Percentiles rank a stretch among this genome's conserved stretches.
phyloP scores from a whole-genome alignment of 2,797 vertebrate species.

The Linurgus olivaceus region DNA sequence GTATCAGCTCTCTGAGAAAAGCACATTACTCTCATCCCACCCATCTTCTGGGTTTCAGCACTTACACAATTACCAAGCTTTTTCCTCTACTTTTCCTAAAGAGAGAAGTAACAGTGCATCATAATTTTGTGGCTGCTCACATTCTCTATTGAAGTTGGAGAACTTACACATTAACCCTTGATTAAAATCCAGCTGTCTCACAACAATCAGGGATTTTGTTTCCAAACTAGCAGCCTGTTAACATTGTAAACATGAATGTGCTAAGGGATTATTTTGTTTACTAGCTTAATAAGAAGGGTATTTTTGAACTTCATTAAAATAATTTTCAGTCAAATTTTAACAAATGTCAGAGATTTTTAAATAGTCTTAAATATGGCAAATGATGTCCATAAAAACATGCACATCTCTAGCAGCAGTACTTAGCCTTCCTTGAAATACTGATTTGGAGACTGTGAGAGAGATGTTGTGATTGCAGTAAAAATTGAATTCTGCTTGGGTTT shows the following conservation, averaged over 20 bases:
- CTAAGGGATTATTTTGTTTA: not conserved
- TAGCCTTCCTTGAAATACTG: not conserved
- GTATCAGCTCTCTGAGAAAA: not conserved
- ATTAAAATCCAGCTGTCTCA: not conserved
- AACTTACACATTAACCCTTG: not conserved
- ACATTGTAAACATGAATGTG: not conserved
- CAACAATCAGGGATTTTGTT: not conserved
- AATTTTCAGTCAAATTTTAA: not conserved
- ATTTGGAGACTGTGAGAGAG: not conserved
- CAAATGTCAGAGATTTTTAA: not conserved
- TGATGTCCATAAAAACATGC: not conserved
- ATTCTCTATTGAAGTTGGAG: fast-evolving
- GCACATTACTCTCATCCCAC: not conserved
- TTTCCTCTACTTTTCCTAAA: not conserved
- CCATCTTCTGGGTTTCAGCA: not conserved
- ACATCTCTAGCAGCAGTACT: not conserved
- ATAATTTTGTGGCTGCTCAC: not conserved
- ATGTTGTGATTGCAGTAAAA: not conserved
- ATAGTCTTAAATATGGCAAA: not conserved
- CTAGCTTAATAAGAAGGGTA: not conserved
- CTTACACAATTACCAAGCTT: not conserved
- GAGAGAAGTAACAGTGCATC: not conserved
- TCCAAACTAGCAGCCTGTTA: not conserved
- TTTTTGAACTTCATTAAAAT: not conserved
- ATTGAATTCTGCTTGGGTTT: not conserved